Evolutionary conservation across 2,113 vertebrate species (phyloP).

Genomic region (Octodon degus): DNA sequence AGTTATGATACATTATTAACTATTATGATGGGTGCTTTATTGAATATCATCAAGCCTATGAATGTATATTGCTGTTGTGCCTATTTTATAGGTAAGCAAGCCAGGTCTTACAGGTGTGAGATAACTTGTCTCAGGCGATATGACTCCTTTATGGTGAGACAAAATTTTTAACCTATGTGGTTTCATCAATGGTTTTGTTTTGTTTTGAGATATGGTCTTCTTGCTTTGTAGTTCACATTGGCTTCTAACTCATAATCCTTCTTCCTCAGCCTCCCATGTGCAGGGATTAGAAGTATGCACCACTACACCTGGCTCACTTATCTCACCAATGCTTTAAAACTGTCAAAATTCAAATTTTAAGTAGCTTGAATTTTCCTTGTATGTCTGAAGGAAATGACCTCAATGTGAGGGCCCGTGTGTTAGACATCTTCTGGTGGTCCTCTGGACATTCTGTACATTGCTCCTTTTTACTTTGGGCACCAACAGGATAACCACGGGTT

Average conservation of each 20-base stretch:
- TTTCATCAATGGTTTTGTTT: neutral
- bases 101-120: neutral
- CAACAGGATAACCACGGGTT: neutral
- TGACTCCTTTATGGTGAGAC: neutral
- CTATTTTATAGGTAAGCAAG: neutral
- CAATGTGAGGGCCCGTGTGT: accelerated
- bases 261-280: neutral
- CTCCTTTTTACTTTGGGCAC: neutral
- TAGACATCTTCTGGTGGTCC: neutral
- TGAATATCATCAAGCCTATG: neutral
- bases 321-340: neutral
- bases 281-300: neutral
- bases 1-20: neutral
- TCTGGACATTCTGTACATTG: neutral
- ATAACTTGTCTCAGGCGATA: neutral
- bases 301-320: neutral
- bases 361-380: neutral
- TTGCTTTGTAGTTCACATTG: neutral
- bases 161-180: neutral
- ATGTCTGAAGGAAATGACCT: neutral
- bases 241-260: neutral
- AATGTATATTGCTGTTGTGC: neutral
- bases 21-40: neutral
- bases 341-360: neutral
- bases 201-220: neutral